Conservation (phyloP, 2,113 vertebrate genomes). For the Ammospiza nelsoni region DNA sequence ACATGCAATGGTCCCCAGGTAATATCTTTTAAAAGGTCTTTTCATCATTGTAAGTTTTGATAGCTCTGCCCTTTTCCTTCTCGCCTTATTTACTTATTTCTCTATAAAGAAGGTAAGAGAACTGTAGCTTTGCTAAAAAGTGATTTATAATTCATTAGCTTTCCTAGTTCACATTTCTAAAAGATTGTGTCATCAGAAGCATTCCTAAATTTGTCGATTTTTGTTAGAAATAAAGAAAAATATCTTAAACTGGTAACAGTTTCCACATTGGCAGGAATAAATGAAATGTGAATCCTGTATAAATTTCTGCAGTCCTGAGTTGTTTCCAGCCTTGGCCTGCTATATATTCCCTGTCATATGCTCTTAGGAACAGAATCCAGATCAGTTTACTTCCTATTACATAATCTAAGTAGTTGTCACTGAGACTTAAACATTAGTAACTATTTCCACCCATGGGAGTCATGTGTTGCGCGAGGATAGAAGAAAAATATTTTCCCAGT, state of each 20-base stretch:
- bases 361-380: conserved; percentile 26
- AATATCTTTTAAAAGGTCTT: background rate
- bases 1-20: background rate
- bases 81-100: background rate
- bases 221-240: background rate
- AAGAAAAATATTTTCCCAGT: background rate
- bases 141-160: background rate
- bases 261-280: background rate
- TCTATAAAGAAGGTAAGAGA: background rate
- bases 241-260: background rate
- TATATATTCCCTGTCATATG: conserved; percentile 51
- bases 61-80: background rate
- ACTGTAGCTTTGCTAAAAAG: background rate
- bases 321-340: conserved; percentile 1
- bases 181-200: background rate
- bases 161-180: background rate
- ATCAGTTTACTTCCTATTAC: conserved; percentile 60
- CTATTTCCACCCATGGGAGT: conserved; percentile 26
- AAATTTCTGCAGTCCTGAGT: background rate
- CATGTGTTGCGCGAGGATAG: background rate
- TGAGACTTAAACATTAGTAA: conserved; percentile 17
- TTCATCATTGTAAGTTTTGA: background rate
- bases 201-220: background rate
- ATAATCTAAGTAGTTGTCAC: conserved; percentile 36
- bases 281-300: background rate